phyloP scores from a whole-genome alignment of 2,888 invertebrate genomes.

The Polia nebulosa region DNA sequence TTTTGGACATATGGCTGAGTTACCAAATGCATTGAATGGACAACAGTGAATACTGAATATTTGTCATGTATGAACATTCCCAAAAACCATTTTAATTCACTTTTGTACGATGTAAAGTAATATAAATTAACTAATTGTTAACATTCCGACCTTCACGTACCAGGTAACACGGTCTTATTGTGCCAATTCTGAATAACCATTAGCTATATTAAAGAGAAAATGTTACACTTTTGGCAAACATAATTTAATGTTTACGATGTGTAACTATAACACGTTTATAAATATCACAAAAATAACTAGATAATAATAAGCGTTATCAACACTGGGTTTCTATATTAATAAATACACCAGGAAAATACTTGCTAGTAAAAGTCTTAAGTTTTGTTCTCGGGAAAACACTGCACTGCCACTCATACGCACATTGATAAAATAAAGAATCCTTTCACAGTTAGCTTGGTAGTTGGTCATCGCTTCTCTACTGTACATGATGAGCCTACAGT shows the following conservation, averaged over 20 bases:
- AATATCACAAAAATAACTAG: conserved; percentile 33
- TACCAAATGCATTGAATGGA: conserved; percentile 21
- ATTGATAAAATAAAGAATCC: conserved; percentile 83
- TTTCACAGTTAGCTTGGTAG: conserved; percentile 83
- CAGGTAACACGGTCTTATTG: conserved; percentile 59
- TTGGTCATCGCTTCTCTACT: conserved; percentile 83
- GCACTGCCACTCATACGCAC: conserved; percentile 74
- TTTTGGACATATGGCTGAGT: too few species aligned
- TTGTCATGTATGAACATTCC: conserved; percentile 19
- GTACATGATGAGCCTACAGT: conserved; percentile 84
- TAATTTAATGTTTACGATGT: conserved; percentile 29
- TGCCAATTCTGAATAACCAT: conserved; percentile 22
- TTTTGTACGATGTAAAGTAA: conserved; percentile 37
- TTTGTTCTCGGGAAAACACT: conserved; percentile 58
- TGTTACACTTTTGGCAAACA: conserved; percentile 35
- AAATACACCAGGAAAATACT: conserved; percentile 67
- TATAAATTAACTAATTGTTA: conserved; percentile 70
- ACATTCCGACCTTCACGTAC: conserved; percentile 70
- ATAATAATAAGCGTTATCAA: conserved; percentile 19
- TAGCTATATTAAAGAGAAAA: conserved; percentile 21
- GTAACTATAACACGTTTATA: conserved; percentile 16
- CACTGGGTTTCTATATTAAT: conserved; percentile 29
- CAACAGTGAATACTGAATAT: conserved; percentile 19
- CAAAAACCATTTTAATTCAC: conserved; percentile 40
- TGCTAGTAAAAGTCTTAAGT: conserved; percentile 55